These are phyloP conservation scores for Cantharis rufa DNA, from an alignment of 2,888 invertebrate species.

Conservation along the genomic window DNA sequence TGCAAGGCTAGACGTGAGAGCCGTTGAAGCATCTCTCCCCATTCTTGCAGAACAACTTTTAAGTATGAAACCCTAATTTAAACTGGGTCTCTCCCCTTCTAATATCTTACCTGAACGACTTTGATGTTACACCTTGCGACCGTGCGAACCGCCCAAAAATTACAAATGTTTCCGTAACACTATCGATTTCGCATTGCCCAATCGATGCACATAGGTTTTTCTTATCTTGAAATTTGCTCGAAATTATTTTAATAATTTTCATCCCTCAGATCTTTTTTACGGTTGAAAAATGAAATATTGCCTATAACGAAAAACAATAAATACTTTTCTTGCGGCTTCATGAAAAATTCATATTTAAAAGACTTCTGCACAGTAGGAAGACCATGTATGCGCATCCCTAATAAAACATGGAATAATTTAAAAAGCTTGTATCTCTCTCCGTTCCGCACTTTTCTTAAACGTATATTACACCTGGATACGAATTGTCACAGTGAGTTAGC, in stretches of 20 bases:
- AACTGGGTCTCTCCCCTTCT: conserved; percentile 33
- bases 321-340: conserved; percentile 4
- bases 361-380: conserved; percentile 7
- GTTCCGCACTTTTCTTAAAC: background rate
- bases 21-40: conserved; percentile 32
- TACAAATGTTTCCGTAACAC: conserved; percentile 18
- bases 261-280: background rate
- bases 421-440: background rate
- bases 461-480: conserved; percentile 12
- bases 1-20: conserved; percentile 26
- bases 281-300: background rate
- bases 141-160: conserved; percentile 41
- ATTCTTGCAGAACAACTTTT: conserved; percentile 19
- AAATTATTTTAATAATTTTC: background rate
- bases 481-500: conserved; percentile 16
- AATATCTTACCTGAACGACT: conserved; percentile 23
- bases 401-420: conserved; percentile 9
- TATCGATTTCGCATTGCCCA: background rate
- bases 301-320: conserved; percentile 1
- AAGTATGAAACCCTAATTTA: conserved; percentile 34
- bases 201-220: background rate
- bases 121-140: conserved; percentile 37
- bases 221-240: background rate
- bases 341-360: conserved; percentile 17
- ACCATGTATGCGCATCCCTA: conserved; percentile 4